Conservation (phyloP, 2,797 vertebrate species). For the Brotula barbata region DNA sequence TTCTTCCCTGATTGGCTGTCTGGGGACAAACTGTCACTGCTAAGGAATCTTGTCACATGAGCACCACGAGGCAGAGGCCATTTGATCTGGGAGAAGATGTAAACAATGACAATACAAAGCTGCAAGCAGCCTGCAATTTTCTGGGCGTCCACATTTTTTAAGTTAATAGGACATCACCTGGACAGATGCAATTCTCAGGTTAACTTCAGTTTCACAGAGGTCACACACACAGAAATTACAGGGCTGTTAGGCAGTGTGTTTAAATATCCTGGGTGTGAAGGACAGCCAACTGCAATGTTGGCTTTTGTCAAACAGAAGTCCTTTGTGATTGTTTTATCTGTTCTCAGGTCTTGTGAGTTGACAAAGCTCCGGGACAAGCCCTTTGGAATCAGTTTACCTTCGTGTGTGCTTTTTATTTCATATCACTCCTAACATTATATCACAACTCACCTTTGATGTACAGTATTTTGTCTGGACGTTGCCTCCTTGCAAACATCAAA, state of each 20-base stretch:
- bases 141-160: slow-evolving; percentile 21
- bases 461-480: slow-evolving; percentile 20
- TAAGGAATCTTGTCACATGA: slow-evolving; percentile 64
- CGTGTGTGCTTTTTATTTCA: slow-evolving; percentile 1
- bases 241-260: slow-evolving; percentile 10
- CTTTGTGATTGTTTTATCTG: slow-evolving; percentile 13
- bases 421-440: slow-evolving; percentile 42
- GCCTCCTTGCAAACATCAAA: slow-evolving; percentile 44
- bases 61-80: slow-evolving; percentile 12
- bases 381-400: slow-evolving; percentile 13
- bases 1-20: slow-evolving; percentile 56
- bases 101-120: slow-evolving; percentile 36
- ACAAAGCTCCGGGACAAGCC: slow-evolving; percentile 8
- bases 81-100: slow-evolving; percentile 36
- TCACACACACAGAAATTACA: slow-evolving; percentile 33
- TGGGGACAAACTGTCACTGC: slow-evolving; percentile 33
- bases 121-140: slow-evolving; percentile 31
- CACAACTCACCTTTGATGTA: slow-evolving; percentile 38
- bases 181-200: neutral
- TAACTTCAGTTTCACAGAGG: slow-evolving; percentile 32
- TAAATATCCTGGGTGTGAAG: slow-evolving; percentile 14
- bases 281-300: slow-evolving; percentile 28
- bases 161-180: slow-evolving; percentile 37
- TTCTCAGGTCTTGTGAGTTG: slow-evolving; percentile 21
- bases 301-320: slow-evolving; percentile 3